Evolutionary conservation across 2,797 vertebrate species (phyloP).

Genomic region (Schizopygopsis pylzovi): DNA sequence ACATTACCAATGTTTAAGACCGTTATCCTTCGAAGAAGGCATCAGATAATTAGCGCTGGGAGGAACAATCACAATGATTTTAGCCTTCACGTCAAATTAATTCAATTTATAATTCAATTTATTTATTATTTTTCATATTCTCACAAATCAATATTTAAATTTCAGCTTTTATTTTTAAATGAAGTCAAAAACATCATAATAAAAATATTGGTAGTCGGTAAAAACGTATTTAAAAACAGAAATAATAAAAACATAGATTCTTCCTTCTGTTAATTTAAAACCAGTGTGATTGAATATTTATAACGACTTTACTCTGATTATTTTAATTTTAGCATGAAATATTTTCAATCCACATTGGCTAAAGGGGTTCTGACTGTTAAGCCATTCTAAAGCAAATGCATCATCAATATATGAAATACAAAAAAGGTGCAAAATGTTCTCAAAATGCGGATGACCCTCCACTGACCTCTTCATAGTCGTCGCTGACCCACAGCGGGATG

Average conservation of each 20-base stretch:
- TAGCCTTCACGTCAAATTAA: background rate
- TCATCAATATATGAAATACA: background rate
- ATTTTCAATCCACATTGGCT: background rate
- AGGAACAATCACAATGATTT: background rate
- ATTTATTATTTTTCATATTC: background rate
- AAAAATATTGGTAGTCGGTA: background rate
- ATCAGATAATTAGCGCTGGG: background rate
- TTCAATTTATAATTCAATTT: background rate
- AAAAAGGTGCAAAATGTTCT: background rate
- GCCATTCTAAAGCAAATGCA: background rate
- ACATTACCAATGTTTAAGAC: background rate
- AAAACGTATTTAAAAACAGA: background rate
- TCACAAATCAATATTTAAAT: background rate
- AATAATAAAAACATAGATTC: background rate
- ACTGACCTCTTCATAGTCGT: conserved; percentile 88
- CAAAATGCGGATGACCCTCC: background rate
- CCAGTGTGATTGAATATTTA: background rate
- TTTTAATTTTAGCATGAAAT: background rate
- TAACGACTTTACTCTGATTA: background rate
- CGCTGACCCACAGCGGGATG: conserved; percentile 95
- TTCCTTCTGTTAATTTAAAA: background rate
- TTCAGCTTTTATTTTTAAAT: background rate
- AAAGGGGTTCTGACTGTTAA: background rate
- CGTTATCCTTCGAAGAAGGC: background rate
- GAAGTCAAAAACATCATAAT: background rate